These are phyloP conservation scores for Ispidina lecontei DNA, from an alignment of 2,797 vertebrate genomes.

Conservation along the genomic window DNA sequence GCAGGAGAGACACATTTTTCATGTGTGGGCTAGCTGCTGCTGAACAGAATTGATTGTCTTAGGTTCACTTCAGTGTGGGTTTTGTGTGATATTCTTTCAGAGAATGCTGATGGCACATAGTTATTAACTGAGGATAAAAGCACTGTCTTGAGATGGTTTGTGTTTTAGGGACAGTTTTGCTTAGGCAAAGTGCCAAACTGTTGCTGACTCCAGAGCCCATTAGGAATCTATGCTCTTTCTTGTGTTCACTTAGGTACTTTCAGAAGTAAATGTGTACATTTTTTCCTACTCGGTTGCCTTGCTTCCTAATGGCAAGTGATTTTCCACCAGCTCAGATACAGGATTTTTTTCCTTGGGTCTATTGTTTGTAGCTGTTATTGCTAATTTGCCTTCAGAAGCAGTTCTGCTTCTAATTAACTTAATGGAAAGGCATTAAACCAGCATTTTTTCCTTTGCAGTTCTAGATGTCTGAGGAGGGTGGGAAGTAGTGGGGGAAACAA, in stretches of 20 bases:
- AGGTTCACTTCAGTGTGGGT: background rate
- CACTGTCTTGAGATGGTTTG: background rate
- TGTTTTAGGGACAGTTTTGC: background rate
- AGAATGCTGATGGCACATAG: background rate
- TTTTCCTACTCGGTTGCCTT: fast-evolving
- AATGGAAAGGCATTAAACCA: slow-evolving; percentile 52
- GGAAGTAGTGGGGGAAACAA: background rate
- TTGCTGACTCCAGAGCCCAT: fast-evolving
- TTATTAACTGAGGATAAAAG: background rate
- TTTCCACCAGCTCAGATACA: background rate
- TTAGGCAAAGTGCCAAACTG: background rate
- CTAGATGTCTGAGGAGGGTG: background rate
- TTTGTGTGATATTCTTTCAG: background rate
- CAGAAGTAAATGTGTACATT: background rate
- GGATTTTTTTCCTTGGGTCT: slow-evolving; percentile 36
- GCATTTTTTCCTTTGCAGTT: background rate
- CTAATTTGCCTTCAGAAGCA: slow-evolving; percentile 54
- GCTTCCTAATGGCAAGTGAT: background rate
- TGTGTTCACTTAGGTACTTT: background rate
- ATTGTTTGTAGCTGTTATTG: background rate
- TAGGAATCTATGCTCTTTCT: background rate
- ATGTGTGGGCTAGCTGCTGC: background rate
- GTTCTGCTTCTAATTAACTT: slow-evolving; percentile 64
- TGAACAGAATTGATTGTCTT: background rate
- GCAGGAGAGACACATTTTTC: background rate